Evolutionary conservation across 2,113 vertebrate species (phyloP), one percentile per base, ranked within the genome.

Genomic region (Silurus asotus): DNA sequence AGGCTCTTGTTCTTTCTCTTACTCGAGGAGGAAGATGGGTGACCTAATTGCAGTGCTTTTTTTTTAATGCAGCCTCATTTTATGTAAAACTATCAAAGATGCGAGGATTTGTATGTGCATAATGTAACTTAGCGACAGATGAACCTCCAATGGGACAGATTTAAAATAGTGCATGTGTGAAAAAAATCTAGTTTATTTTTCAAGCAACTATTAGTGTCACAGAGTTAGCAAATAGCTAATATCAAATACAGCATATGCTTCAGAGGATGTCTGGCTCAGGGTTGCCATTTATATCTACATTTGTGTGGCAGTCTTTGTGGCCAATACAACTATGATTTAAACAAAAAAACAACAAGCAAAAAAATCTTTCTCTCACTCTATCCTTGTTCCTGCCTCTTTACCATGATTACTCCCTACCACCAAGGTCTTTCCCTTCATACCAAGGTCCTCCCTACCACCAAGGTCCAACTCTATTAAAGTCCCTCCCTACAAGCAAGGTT

Each of bases 1-100:
- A 55, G 61, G 25, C 62, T 83, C 53, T 83, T 70, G 14, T 69
- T 87, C 4, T 85, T 74, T 56, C 19, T n/a, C 72, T 51, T 51
- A 75, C 19, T 51, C 2, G 9, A 49, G 17, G 8, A 49, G 28
- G 17, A 70, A 74, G 45, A 37, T 37, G 37, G 37, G 64, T 65
- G n/a, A 28, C 64, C 25, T 25, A 65, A 65, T 25, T 25, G 4
- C 8, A 65, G 62, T 65, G 17, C 4, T 65, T n/a, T n/a, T 64
- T 64, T 8, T 64, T 23, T n/a, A 64, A 64, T 64, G 8, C 23
- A 10, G n/a, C 8, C 23, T 23, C 61, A n/a, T n/a, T 23, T 67
- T 23, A 61, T 6, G 59, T 23, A 62, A 62, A 62, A 62, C 20
- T 7, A 3, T 62, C 23, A 62, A 64, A 23, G 61, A 23, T 20